phyloP scores from a whole-genome alignment of 2,113 vertebrate genomes.

The Uria lomvia region DNA sequence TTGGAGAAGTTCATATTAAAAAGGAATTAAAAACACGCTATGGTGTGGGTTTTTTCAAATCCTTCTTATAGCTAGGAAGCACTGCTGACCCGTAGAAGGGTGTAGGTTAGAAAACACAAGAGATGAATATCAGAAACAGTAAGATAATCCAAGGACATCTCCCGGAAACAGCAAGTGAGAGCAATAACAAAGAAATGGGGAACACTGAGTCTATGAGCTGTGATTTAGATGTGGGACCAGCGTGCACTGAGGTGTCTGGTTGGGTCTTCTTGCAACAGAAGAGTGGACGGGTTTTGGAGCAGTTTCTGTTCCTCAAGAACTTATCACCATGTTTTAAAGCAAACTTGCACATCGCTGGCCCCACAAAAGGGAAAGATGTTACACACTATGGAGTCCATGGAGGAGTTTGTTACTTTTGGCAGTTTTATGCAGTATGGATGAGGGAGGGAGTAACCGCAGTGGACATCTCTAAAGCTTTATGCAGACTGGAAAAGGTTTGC shows the following conservation, averaged over 20 bases:
- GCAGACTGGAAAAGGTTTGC: background rate
- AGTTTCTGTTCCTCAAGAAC: background rate
- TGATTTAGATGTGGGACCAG: background rate
- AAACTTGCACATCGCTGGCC: background rate
- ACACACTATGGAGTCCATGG: background rate
- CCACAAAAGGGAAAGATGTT: background rate
- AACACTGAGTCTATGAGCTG: background rate
- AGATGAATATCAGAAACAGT: background rate
- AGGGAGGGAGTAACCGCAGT: background rate
- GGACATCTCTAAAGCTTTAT: background rate
- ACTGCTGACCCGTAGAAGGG: background rate
- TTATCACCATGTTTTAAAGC: background rate
- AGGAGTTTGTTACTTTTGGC: background rate
- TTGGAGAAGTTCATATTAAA: background rate
- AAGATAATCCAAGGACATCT: background rate
- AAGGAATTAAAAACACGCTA: background rate
- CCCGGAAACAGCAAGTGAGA: background rate
- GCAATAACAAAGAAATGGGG: background rate
- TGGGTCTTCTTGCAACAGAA: background rate
- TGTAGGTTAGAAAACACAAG: background rate
- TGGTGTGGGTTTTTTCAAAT: background rate
- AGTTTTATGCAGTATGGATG: background rate
- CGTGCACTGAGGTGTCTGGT: background rate
- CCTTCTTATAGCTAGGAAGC: background rate
- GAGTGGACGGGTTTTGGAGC: background rate